Percentiles rank a stretch among this genome's conserved stretches.
Conservation (phyloP, 1,140 invertebrate genomes). For the Drosophila prosaltans region DNA sequence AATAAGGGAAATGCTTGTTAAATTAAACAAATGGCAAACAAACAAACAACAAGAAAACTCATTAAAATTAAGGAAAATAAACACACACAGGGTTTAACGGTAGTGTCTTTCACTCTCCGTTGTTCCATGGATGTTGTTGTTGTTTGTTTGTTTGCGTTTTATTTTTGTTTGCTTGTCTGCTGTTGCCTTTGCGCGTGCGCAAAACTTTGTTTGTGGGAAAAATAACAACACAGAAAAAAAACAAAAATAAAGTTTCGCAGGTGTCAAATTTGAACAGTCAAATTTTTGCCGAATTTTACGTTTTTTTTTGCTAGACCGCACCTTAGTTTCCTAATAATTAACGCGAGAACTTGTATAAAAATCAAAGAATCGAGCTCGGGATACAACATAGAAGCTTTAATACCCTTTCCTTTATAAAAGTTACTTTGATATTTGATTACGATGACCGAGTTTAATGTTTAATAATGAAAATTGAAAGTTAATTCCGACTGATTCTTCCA, state of each 20-base stretch:
- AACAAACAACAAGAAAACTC: constrained; percentile 67
- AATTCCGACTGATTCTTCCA: too few relatives aligned
- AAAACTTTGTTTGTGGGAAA: constrained; percentile 44
- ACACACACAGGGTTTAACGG: constrained; percentile 50
- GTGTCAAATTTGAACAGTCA: constrained; percentile 50
- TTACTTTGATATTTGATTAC: too few relatives aligned
- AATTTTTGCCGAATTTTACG: constrained; percentile 23
- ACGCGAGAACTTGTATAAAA: constrained; percentile 43
- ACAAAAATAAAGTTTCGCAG: constrained; percentile 36
- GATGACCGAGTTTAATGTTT: too few relatives aligned
- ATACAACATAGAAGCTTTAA: background rate
- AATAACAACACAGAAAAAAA: background rate
- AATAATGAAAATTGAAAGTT: too few relatives aligned
- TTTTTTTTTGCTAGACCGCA: constrained; percentile 27
- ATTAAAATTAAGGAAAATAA: constrained; percentile 47
- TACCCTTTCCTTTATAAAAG: background rate
- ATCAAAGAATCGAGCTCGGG: constrained; percentile 17
- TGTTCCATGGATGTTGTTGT: background rate
- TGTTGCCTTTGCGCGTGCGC: constrained; percentile 52
- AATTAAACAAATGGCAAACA: constrained; percentile 65
- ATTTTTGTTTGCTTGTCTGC: constrained; percentile 22
- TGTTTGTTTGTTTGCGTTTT: constrained; percentile 31
- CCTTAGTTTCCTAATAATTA: constrained; percentile 57
- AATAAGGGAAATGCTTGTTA: constrained; percentile 59
- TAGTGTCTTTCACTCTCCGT: constrained; percentile 48